Evolutionary conservation across 2,113 vertebrate genomes (phyloP).

Genomic region (Pseudorasbora parva): DNA sequence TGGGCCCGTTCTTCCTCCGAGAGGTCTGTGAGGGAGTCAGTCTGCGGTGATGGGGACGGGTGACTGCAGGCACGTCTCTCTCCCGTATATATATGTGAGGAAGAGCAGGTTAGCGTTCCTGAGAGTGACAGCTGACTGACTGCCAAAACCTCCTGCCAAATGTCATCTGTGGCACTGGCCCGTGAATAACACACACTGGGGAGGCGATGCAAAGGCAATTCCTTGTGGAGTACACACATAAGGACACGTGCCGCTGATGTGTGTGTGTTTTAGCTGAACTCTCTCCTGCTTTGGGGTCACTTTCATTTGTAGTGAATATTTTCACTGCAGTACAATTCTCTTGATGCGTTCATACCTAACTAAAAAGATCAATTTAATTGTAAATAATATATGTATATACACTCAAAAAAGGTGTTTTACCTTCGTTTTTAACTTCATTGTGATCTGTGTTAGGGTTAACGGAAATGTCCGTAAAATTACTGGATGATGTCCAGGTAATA

Average conservation of each 20-base stretch:
- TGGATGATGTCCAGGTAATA: too few species aligned
- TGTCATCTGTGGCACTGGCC: constrained; percentile 59
- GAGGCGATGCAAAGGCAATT: constrained; percentile 7
- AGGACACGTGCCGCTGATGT: neutral
- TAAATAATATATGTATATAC: neutral
- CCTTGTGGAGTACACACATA: neutral
- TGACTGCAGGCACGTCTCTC: constrained; percentile 63
- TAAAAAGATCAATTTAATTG: neutral
- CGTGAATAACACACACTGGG: constrained; percentile 59
- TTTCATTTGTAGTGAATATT: neutral
- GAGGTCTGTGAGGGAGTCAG: neutral
- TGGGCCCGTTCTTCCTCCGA: too few species aligned
- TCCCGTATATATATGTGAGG: constrained; percentile 49
- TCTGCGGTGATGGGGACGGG: constrained; percentile 69
- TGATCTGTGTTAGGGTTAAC: too few species aligned
- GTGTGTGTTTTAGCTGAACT: neutral
- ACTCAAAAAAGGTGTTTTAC: too few species aligned
- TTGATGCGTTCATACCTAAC: neutral
- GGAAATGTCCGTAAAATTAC: too few species aligned
- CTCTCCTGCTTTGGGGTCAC: neutral
- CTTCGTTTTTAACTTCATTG: too few species aligned
- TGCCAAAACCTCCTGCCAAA: constrained; percentile 57
- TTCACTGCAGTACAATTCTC: neutral
- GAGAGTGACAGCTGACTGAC: constrained; percentile 66
- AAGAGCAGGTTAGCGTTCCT: constrained; percentile 63